Evolutionary conservation across 2,797 vertebrate species (phyloP), one percentile per base, ranked within the genome.

Genomic region (Trichosurus vulpecula): DNA sequence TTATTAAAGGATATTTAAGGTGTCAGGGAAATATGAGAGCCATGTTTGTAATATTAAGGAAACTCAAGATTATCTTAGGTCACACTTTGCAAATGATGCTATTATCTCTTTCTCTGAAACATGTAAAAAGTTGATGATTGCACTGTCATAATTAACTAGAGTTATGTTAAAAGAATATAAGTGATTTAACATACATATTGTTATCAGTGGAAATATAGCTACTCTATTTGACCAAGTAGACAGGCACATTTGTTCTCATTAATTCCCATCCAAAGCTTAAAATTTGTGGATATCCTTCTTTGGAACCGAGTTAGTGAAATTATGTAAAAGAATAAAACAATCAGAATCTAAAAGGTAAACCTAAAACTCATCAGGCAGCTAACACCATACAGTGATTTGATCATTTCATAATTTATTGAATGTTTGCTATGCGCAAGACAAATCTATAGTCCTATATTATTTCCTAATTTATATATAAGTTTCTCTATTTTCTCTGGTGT

Each of bases 21-120:
- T 98, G 95, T 55, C 95, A 98, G 97, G 92, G 4, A 95, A 47
- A 61, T 61, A 61, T 51, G 94, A 55, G 52, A 96, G 74, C 16
- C 19, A 0, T 56, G 31, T 56, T 95, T 19, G 94, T 27, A 90
- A 96, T 90, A 52, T 96, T 25, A 27, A 94, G 31, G 12, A 29
- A 93, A 4, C 56, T 93, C 94, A 55, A 92, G 94, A 53, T 61
- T 90, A 1, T 89, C 25, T 96, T 74, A 57, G 91, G 54, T 47
- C 11, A 25, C 16, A 19, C 2, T 95, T 66, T 35, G 56, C 29
- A 53, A 66, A 56, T 35, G 91, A 0, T 0, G n/a, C 87, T 53
- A 3, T 91, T 54, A 51, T 14, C 6, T 22, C 3, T 56, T 31
- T 22, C n/a, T 22, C 29, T 93, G 53, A 91, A 93, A 91, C 57